Conservation (phyloP, 2,113 vertebrate genomes). For the Odocoileus virginianus region DNA sequence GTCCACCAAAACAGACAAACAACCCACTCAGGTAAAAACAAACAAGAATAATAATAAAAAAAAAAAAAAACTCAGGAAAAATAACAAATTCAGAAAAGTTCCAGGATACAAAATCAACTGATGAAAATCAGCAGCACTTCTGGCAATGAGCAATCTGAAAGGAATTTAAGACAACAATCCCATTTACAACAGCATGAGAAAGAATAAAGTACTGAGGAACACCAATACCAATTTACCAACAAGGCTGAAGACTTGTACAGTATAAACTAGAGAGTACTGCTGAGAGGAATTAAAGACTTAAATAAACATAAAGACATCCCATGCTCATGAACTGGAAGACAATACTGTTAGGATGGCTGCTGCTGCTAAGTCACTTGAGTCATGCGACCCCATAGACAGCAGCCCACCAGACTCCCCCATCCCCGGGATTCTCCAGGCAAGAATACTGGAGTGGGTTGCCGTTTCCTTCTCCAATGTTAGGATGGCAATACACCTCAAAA, state of each 20-base stretch:
- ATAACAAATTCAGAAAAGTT: background rate
- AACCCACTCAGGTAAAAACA: background rate
- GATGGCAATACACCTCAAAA: background rate
- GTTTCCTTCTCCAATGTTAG: background rate
- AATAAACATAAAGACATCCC: background rate
- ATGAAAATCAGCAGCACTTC: background rate
- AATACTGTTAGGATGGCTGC: background rate
- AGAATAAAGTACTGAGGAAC: background rate
- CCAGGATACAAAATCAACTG: background rate
- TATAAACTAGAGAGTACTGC: background rate
- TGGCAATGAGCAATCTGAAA: background rate
- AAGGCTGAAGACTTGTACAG: background rate
- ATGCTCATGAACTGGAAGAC: background rate
- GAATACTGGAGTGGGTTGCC: too few species aligned
- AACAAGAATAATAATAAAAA: background rate
- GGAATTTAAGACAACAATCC: background rate
- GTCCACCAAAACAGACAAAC: background rate
- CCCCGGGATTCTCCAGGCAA: too few species aligned
- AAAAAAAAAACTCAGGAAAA: background rate
- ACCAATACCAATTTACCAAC: background rate
- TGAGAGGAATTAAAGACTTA: background rate
- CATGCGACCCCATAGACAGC: too few species aligned
- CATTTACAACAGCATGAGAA: background rate
- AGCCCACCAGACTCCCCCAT: too few species aligned
- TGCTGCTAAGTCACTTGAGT: too few species aligned